Evolutionary conservation across 2,113 vertebrate species (phyloP).

Genomic region (Cinclus cinclus): DNA sequence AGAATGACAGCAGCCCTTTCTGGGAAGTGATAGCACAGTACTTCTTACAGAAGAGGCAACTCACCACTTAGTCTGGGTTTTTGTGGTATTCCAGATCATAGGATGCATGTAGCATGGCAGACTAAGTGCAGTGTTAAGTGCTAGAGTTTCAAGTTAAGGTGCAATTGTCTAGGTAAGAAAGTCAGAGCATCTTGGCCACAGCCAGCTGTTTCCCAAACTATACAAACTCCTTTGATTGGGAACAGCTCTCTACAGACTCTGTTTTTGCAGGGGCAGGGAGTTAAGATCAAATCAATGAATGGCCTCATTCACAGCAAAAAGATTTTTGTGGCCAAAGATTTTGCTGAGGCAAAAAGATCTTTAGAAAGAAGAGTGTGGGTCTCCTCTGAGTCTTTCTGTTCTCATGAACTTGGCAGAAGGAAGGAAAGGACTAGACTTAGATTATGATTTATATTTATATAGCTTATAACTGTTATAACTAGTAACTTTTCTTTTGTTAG

Average conservation of each 20-base stretch:
- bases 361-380: background rate
- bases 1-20: background rate
- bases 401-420: background rate
- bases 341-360: background rate
- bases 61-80: background rate
- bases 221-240: background rate
- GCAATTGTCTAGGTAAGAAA: background rate
- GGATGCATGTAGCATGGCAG: background rate
- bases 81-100: background rate
- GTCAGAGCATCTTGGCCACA: background rate
- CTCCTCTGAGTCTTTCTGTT: background rate
- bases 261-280: background rate
- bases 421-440: background rate
- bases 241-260: fast-evolving
- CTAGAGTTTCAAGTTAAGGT: background rate
- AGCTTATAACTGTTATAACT: background rate
- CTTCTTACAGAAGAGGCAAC: background rate
- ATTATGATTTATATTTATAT: background rate
- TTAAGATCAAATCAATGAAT: background rate
- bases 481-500: background rate
- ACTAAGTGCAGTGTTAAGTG: background rate
- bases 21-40: background rate
- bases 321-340: background rate
- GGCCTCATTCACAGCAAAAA: background rate
- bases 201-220: background rate